Evolutionary conservation across 2,797 vertebrate genomes (phyloP).

Genomic region (Rhinichthys osculus): DNA sequence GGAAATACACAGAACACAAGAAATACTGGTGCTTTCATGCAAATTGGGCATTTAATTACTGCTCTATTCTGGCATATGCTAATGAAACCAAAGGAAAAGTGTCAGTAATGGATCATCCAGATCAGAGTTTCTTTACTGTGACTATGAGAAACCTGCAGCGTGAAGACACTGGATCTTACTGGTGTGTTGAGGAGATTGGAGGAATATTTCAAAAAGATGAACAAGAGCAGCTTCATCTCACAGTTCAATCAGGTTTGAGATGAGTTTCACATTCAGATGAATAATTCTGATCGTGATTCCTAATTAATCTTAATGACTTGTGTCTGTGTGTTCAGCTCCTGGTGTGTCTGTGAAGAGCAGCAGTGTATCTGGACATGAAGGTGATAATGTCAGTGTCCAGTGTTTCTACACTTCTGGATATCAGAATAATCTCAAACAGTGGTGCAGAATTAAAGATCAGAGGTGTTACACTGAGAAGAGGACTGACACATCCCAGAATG

Average conservation of each 20-base stretch:
- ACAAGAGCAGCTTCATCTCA: neutral
- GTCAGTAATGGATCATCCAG: constrained; percentile 54
- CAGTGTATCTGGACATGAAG: constrained; percentile 35
- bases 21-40: constrained; percentile 50
- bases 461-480: constrained; percentile 17
- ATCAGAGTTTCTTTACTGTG: constrained; percentile 49
- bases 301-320: neutral
- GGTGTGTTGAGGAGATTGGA: constrained; percentile 14
- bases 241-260: constrained; percentile 34
- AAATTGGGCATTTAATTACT: neutral
- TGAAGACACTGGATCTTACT: constrained; percentile 4
- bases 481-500: constrained; percentile 37
- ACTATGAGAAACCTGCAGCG: constrained; percentile 46
- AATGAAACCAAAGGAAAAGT: constrained; percentile 27
- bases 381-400: constrained; percentile 46
- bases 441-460: constrained; percentile 36
- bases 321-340: constrained; percentile 21
- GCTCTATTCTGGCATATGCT: constrained; percentile 43
- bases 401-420: constrained; percentile 64
- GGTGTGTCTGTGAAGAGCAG: constrained; percentile 36
- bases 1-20: constrained; percentile 50
- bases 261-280: neutral
- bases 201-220: rapidly evolving
- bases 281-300: neutral
- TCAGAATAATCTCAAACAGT: constrained; percentile 32